A percentile compares a stretch with the other conserved stretches of the same genome.
These are phyloP conservation scores for Musca vetustissima DNA, from an alignment of 1,140 invertebrate species.

Conservation along the genomic window DNA sequence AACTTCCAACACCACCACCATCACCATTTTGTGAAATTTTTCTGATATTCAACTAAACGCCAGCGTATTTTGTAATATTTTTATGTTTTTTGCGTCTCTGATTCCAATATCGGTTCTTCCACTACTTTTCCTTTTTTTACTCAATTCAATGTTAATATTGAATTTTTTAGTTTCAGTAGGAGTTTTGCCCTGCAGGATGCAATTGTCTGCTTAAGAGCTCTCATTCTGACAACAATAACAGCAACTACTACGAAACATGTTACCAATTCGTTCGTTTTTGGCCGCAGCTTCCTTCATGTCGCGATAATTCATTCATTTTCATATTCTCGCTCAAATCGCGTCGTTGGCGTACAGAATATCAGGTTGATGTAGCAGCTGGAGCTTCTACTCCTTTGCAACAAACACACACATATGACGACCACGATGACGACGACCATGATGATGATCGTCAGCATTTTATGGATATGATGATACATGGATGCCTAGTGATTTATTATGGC, in stretches of 20 bases:
- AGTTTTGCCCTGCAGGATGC: slow-evolving; percentile 29
- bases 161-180: slow-evolving; percentile 28
- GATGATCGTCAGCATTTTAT: background rate
- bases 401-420: background rate
- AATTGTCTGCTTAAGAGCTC: slow-evolving; percentile 28
- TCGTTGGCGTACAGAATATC: no score
- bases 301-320: background rate
- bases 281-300: background rate
- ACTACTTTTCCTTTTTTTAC: no score
- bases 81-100: background rate
- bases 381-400: background rate
- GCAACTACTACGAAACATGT: slow-evolving; percentile 7
- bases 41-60: slow-evolving; percentile 2
- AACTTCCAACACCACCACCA: no score
- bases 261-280: background rate
- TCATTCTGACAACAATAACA: slow-evolving; percentile 13
- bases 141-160: slow-evolving; percentile 7
- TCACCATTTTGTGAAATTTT: background rate
- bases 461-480: slow-evolving; percentile 11
- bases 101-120: background rate
- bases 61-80: slow-evolving; percentile 3
- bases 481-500: slow-evolving; percentile 3
- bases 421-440: no score
- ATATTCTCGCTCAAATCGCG: no score
- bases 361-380: background rate